These are phyloP conservation scores for Oreochromis spilurus DNA, from an alignment of 2,113 vertebrate genomes.

Conservation along the genomic window DNA sequence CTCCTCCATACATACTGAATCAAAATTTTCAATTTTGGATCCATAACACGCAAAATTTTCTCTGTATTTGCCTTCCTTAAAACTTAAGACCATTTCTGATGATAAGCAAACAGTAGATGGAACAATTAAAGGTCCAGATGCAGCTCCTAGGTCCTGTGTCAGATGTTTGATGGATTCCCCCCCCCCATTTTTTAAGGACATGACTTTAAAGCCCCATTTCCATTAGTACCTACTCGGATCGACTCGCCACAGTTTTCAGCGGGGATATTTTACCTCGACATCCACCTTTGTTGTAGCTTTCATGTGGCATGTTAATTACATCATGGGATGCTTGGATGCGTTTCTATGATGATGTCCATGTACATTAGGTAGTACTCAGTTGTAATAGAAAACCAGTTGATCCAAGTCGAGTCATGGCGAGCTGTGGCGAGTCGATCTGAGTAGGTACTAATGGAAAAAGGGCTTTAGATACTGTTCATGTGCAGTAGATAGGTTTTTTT, in stretches of 20 bases:
- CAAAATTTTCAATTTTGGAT: neutral
- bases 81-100: neutral
- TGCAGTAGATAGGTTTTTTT: neutral
- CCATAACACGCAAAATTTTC: neutral
- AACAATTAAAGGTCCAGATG: neutral
- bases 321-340: neutral
- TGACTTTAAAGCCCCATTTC: neutral
- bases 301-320: neutral
- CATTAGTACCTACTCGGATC: neutral
- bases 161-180: too few species aligned
- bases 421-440: neutral
- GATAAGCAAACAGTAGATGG: neutral
- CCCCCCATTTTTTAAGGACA: too few species aligned
- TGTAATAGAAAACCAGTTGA: neutral
- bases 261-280: neutral
- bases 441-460: neutral
- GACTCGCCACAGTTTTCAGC: neutral
- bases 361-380: neutral
- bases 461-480: neutral
- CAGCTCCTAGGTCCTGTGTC: neutral
- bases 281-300: neutral
- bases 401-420: neutral
- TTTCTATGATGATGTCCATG: neutral
- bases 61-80: neutral
- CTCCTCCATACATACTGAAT: neutral